phyloP scores from a whole-genome alignment of 2,113 vertebrate genomes.

The Onychorhynchus coronatus region DNA sequence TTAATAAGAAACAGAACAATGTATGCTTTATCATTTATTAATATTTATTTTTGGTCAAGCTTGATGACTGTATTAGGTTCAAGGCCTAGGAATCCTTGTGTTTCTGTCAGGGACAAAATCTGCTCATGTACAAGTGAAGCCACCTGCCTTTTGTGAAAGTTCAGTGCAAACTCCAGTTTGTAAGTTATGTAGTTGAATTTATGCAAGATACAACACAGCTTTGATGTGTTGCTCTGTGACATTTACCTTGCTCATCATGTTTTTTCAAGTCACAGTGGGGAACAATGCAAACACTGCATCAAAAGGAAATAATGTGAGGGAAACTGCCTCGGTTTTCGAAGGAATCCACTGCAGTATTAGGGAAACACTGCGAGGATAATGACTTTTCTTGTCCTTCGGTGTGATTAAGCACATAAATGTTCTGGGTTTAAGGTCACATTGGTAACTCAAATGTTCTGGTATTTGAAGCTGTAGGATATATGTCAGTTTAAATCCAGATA shows the following conservation, averaged over 20 bases:
- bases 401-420: background rate
- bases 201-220: background rate
- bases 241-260: background rate
- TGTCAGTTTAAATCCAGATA: conserved; percentile 28
- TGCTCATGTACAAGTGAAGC: background rate
- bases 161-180: background rate
- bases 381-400: conserved; percentile 1
- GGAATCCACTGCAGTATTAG: background rate
- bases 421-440: background rate
- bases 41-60: background rate
- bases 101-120: background rate
- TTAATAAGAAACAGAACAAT: background rate
- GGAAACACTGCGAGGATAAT: background rate
- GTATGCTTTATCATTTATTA: background rate
- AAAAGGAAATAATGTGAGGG: background rate
- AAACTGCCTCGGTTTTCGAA: background rate
- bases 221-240: background rate
- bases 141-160: background rate
- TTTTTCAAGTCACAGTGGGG: background rate
- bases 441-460: conserved; percentile 7
- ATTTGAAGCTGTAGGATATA: conserved; percentile 8
- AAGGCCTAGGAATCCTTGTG: background rate
- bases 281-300: background rate
- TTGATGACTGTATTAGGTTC: background rate
- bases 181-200: background rate